Conservation (phyloP, 2,797 vertebrate genomes). For the Cyclopterus lumpus region DNA sequence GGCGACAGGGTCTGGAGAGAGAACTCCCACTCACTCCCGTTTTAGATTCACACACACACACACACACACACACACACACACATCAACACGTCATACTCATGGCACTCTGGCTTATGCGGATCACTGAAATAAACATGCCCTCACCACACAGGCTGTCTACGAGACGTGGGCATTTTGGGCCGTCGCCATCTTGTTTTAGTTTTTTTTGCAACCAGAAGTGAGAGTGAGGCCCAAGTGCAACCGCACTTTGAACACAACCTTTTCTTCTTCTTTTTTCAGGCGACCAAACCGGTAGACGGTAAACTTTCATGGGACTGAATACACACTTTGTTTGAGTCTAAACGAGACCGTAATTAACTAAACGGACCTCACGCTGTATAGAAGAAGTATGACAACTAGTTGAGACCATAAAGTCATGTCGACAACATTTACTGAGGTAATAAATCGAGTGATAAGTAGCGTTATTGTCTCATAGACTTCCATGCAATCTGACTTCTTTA, state of each 20-base stretch:
- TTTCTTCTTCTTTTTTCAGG: no score
- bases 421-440: background rate
- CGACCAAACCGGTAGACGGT: no score
- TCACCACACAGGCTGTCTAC: background rate
- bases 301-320: no score
- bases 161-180: background rate
- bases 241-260: no score
- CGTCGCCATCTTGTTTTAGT: no score
- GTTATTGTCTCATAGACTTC: background rate
- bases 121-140: constrained; percentile 52
- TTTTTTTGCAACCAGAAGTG: no score
- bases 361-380: no score
- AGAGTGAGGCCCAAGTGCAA: no score
- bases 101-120: constrained; percentile 11
- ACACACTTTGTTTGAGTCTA: no score
- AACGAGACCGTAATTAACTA: no score
- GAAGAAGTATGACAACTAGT: background rate
- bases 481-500: background rate
- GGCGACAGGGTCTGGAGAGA: constrained; percentile 53
- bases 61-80: constrained; percentile 27
- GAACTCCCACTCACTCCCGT: constrained; percentile 59
- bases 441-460: background rate
- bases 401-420: background rate
- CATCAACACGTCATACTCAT: constrained; percentile 4
- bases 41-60: constrained; percentile 52